Base-by-base conservation (phyloP, 2,888 invertebrate genomes). In the Ophraella communa region DNA sequence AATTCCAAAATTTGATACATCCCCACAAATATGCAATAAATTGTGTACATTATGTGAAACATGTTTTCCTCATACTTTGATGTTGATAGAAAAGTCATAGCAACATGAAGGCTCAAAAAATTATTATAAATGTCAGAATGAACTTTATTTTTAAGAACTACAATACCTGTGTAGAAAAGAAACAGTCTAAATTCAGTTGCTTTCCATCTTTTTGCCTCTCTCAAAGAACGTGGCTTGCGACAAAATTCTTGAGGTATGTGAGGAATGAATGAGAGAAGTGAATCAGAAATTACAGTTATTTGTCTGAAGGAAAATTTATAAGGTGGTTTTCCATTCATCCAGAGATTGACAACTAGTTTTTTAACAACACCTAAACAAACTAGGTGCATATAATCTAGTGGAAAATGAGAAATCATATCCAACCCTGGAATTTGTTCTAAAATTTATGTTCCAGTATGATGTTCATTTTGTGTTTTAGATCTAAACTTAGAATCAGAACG, bases 331-430 rank as follows among this genome's bases (percentile, higher is more conserved):
- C 56, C 63, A 63, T 35, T 23, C 44, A 51, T 57, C 57, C 53
- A 63, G 10, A 63, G 23, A 30, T 20, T 52, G 18, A 61, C 52
- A 39, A 51, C 44, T 39, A 62, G 49, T 62, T 63, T 63, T 52
- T 63, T 63, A 23, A 52, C 53, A 30, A 64, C 58, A 42, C 62
- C 62, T 23, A 62, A 39, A 35, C 64, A 68, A 24, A 68, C 42
- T 23, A 62, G 39, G 47, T 62, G 62, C 62, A 62, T 62, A 24
- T 55, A 56, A 27, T 62, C 49, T 20, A 62, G 39, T 39, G 62
- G 62, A 51, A 62, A 62, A 24, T 23, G 30, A 17, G 23, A 42
- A 20, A 62, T 42, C 62, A 62, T 62, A 20, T 62, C 57, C 21
- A 63, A 14, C 5, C 35, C 14, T 44, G 60, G 53, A 14, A 60